phyloP scores from a whole-genome alignment of 2,888 invertebrate genomes.

The Cordilura impudica region DNA sequence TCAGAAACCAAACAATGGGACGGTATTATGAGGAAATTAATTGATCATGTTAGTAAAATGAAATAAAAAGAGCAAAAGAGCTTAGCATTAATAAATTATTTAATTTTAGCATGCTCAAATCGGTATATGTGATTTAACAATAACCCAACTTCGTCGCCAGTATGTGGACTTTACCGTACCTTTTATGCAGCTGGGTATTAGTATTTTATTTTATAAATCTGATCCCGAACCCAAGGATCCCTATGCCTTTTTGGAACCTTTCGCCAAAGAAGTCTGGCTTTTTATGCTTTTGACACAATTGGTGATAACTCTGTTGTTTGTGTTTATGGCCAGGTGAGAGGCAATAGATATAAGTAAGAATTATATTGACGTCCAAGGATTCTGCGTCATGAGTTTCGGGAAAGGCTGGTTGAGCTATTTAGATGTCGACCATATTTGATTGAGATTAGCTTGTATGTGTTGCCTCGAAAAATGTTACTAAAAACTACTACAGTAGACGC shows the following conservation, averaged over 20 bases:
- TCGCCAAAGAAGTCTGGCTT: constrained; percentile 92
- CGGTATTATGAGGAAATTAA: constrained; percentile 86
- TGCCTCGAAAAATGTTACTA: too few species aligned
- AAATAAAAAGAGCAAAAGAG: not conserved
- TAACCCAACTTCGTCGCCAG: constrained; percentile 92
- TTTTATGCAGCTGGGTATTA: constrained; percentile 97
- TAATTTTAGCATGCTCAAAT: constrained; percentile 90
- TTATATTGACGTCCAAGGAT: too few species aligned
- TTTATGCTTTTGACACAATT: constrained; percentile 93
- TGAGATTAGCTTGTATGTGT: too few species aligned
- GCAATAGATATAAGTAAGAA: too few species aligned
- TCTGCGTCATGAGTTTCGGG: too few species aligned
- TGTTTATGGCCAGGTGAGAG: constrained; percentile 86
- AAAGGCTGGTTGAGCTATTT: too few species aligned
- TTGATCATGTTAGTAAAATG: constrained; percentile 83
- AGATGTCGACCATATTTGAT: too few species aligned
- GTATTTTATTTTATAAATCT: constrained; percentile 88
- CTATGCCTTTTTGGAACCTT: constrained; percentile 93
- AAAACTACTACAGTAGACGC: too few species aligned
- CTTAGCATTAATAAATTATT: not conserved
- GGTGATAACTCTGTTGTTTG: constrained; percentile 89
- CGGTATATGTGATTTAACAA: constrained; percentile 96
- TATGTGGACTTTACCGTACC: constrained; percentile 97
- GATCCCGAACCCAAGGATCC: constrained; percentile 88
- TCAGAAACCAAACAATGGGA: constrained; percentile 87